Evolutionary conservation across 92 coral and sea anemone genomes (phyloP), one percentile per base, ranked within the genome.

Genomic region (Anthopleura xanthogrammica): DNA sequence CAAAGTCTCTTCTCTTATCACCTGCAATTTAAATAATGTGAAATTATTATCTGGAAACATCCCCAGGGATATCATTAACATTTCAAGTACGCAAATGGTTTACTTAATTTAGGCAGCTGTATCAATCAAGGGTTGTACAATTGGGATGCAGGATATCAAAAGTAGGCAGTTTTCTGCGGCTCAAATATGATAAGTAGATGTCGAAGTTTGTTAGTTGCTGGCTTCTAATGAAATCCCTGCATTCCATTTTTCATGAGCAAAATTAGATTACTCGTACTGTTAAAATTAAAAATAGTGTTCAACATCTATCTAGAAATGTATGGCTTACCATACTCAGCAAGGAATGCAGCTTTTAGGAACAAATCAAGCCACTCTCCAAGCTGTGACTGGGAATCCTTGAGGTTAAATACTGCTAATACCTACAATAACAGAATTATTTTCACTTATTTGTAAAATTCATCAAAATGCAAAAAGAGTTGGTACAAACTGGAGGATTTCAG

Each of bases 351-450:
- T 62, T 92, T 82, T 4, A 96, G 90, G 79, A 94, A 96, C 64
- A 92, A 77, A 12, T 95, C 85, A 75, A 96, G 88, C 99, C 99
- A 96, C 41, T 94, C 97, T 39, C 99, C 99, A 90, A 96, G 89
- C 82, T 92, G 98, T 60, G 99, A 96, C 66, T 96, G 99, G 62
- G 98, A 92, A 77, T 96, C 99, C 72, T 88, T 89, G 79, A 96
- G 90, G 62, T 92, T 96, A 77, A 96, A 96, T 22, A 94, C 95
- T 2, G 92, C 99, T 66, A 96, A 94, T 14, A 96, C 98, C 99
- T 96, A 58, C 52, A 82, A 65, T 72, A 39, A 11, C 16, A 8
- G 16, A 58, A n/a, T 39, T 24, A 0, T 0, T 46, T 40, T 48
- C 1, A 29, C 29, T 55, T 2, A 60, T 10, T 22, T 6, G 3